Conservation (phyloP, 1,140 invertebrate genomes). For the Calycopis cecrops region DNA sequence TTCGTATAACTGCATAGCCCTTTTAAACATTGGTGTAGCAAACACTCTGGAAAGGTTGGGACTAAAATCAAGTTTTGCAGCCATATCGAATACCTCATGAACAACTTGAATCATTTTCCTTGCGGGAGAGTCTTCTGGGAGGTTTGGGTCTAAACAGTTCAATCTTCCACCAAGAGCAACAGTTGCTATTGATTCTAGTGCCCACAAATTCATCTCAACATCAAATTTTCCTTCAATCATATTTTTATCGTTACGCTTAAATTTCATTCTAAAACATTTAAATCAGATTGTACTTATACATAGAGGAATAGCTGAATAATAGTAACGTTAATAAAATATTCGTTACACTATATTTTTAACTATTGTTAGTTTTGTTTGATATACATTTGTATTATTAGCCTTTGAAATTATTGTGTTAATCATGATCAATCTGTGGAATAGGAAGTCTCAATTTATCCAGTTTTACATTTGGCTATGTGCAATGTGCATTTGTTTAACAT, state of each 20-base stretch:
- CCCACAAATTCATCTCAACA: slow-evolving; percentile 80
- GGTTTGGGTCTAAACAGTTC: slow-evolving; percentile 74
- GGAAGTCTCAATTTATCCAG: too few relatives aligned
- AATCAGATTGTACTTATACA: background rate
- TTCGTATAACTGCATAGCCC: slow-evolving; percentile 66
- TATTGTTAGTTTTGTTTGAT: slow-evolving; percentile 15
- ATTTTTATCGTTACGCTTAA: slow-evolving; percentile 69
- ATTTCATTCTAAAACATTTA: slow-evolving; percentile 66
- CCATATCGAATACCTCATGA: slow-evolving; percentile 76
- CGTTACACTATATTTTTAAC: slow-evolving; percentile 5
- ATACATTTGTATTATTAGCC: too few relatives aligned
- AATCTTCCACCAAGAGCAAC: slow-evolving; percentile 82
- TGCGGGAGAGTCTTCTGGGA: slow-evolving; percentile 74
- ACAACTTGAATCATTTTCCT: slow-evolving; percentile 77
- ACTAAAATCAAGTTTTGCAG: slow-evolving; percentile 77
- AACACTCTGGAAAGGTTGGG: slow-evolving; percentile 79
- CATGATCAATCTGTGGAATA: too few relatives aligned
- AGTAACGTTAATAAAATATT: slow-evolving; percentile 8
- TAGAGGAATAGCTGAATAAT: slow-evolving; percentile 1
- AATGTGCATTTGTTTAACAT: too few relatives aligned
- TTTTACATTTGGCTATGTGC: too few relatives aligned
- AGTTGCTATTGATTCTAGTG: slow-evolving; percentile 81
- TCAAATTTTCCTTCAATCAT: slow-evolving; percentile 77
- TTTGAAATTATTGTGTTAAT: too few relatives aligned
- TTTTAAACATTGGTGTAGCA: slow-evolving; percentile 75